Evolutionary conservation across 2,888 invertebrate genomes (phyloP), one percentile per base, ranked within the genome.

Genomic region (Cataglyphis albicans): DNA sequence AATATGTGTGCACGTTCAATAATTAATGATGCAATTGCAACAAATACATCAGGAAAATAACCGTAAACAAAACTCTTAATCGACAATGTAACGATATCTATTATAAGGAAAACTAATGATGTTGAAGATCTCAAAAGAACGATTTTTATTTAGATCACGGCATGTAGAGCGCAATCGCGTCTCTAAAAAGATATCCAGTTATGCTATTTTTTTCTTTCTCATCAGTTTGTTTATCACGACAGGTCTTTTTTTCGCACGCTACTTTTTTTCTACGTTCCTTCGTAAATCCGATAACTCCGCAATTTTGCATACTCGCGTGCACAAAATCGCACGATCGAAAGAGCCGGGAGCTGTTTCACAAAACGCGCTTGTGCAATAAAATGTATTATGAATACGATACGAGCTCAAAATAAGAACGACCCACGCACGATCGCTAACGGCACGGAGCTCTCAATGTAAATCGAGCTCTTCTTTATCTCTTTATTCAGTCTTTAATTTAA

Each of bases 291-390:
- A 78, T 70, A 78, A 70, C 21, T 32, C 1, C 38, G 35, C 32
- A 70, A 32, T 4, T 76, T 32, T 15, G 52, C 70, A 32, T 41
- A 12, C n/a, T 76, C 63, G 70, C 70, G 78, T 70, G 78, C 70
- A 6, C 59, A 21, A 32, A 78, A 78, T 78, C 59, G 70, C 32
- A 18, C 32, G 41, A 78, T 78, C 78, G 21, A 44, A 29, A 18
- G 44, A 18, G 21, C 4, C 29, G 18, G 35, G n/a, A 7, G 78
- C 15, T 78, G 52, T 32, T 70, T 25, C 21, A 35, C 12, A 44
- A 44, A 44, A 70, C 32, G 25, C 21, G 15, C n/a, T 38, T 18
- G 25, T 41, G 29, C 29, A 70, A 70, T 52, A 52, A 59, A 70
- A 35, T 59, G 7, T 32, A 70, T 55, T n/a, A 29, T 18, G 70